phyloP scores from a whole-genome alignment of 2,888 invertebrate species.

The Drosophila prostipennis region DNA sequence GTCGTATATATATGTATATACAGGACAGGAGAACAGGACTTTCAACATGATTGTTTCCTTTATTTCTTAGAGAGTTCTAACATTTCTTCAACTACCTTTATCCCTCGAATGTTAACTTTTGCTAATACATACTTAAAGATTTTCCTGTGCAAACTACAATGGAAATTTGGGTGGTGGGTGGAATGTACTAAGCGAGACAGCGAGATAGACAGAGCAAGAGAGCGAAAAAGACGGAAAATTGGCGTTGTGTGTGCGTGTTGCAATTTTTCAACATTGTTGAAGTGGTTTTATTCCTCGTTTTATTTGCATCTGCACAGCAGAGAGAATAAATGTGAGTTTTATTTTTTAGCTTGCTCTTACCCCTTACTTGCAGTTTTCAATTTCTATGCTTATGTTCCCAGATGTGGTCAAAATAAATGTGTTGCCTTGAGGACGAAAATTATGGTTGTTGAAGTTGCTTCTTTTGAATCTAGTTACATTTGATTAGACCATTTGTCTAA shows the following conservation, averaged over 20 bases:
- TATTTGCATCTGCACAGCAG: conserved; percentile 83
- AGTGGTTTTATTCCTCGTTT: conserved; percentile 36
- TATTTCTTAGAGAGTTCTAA: conserved; percentile 4
- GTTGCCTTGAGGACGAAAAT: conserved; percentile 1
- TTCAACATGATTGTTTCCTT: conserved; percentile 4
- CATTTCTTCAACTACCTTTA: conserved; percentile 4
- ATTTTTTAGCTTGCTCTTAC: conserved; percentile 37
- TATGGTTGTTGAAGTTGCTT: neutral
- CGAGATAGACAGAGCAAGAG: conserved; percentile 9
- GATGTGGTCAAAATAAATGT: conserved; percentile 36
- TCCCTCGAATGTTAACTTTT: conserved; percentile 26
- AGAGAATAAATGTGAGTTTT: conserved; percentile 53
- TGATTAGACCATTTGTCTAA: too few relatives aligned
- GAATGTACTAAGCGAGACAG: conserved; percentile 25
- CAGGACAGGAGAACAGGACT: conserved; percentile 25
- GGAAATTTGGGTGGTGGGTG: conserved; percentile 31
- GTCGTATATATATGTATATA: conserved; percentile 15
- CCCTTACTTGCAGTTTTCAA: conserved; percentile 24
- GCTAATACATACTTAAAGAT: conserved; percentile 10
- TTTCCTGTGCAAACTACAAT: conserved; percentile 31
- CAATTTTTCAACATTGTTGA: conserved; percentile 20
- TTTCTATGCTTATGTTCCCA: conserved; percentile 14
- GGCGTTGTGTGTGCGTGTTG: conserved; percentile 41
- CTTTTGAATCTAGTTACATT: too few relatives aligned
- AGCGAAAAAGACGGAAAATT: conserved; percentile 27